Conservation (phyloP, 2,888 invertebrate genomes). For the Thera obeliscata region DNA sequence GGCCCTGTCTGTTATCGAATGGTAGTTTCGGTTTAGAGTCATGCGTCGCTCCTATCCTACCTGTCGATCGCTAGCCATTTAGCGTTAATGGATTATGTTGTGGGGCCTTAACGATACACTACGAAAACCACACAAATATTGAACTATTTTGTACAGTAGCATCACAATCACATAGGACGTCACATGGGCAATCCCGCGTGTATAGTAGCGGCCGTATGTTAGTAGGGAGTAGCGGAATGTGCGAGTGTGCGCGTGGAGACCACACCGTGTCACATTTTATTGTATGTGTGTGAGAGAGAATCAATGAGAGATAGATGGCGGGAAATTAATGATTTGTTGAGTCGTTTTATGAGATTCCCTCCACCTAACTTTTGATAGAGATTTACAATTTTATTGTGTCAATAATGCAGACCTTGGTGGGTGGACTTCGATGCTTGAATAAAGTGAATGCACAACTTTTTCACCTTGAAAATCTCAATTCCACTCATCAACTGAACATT, state of each 20-base stretch:
- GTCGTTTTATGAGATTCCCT: constrained; percentile 43
- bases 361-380: constrained; percentile 45
- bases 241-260: constrained; percentile 81
- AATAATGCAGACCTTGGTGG: constrained; percentile 24
- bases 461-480: background rate
- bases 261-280: constrained; percentile 74
- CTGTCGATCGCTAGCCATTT: constrained; percentile 78
- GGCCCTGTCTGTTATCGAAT: constrained; percentile 46
- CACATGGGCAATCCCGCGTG: constrained; percentile 43
- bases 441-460: background rate
- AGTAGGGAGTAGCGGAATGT: constrained; percentile 79
- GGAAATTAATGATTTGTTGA: constrained; percentile 35
- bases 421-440: constrained; percentile 8
- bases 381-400: constrained; percentile 31
- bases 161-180: constrained; percentile 40
- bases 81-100: constrained; percentile 76
- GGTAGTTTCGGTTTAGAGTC: constrained; percentile 55
- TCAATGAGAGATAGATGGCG: constrained; percentile 49
- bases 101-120: constrained; percentile 69
- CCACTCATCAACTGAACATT: too few relatives aligned
- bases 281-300: constrained; percentile 47
- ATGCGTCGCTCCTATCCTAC: constrained; percentile 71
- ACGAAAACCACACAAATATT: constrained; percentile 38
- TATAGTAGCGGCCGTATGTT: constrained; percentile 73
- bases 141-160: constrained; percentile 30